Conservation (phyloP, 2,113 vertebrate species). For the Atractosteus spatula region DNA sequence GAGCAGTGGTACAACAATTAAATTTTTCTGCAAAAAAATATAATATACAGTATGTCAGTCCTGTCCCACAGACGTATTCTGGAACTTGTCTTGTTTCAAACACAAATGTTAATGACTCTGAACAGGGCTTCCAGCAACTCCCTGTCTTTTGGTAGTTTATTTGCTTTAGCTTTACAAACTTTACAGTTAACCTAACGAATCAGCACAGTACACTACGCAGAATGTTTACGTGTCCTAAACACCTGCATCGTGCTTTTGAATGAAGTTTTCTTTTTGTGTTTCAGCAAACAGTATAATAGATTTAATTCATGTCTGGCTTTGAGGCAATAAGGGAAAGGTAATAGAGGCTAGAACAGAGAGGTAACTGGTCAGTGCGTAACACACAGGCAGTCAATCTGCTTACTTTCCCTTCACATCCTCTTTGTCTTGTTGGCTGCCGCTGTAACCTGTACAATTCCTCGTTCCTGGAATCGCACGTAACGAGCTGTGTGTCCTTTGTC, state of each 20-base stretch:
- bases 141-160: background rate
- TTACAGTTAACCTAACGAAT: no score
- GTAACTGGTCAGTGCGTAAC: background rate
- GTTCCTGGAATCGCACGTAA: constrained; percentile 5
- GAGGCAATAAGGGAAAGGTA: no score
- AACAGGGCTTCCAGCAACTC: background rate
- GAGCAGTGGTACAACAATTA: no score
- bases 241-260: constrained; percentile 14
- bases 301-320: no score
- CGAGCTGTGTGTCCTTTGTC: constrained; percentile 17
- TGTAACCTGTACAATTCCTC: constrained; percentile 8
- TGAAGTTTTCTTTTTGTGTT: background rate
- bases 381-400: background rate
- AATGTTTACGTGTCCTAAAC: constrained; percentile 53
- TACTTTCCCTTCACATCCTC: background rate
- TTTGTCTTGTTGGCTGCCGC: constrained; percentile 3
- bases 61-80: background rate
- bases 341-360: no score
- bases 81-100: background rate
- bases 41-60: background rate
- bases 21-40: no score
- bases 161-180: background rate
- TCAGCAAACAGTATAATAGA: no score
- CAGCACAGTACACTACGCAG: constrained; percentile 13
- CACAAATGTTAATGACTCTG: background rate